Base-by-base conservation (phyloP, 1,140 invertebrate species). In the Temnothorax curvispinosus region DNA sequence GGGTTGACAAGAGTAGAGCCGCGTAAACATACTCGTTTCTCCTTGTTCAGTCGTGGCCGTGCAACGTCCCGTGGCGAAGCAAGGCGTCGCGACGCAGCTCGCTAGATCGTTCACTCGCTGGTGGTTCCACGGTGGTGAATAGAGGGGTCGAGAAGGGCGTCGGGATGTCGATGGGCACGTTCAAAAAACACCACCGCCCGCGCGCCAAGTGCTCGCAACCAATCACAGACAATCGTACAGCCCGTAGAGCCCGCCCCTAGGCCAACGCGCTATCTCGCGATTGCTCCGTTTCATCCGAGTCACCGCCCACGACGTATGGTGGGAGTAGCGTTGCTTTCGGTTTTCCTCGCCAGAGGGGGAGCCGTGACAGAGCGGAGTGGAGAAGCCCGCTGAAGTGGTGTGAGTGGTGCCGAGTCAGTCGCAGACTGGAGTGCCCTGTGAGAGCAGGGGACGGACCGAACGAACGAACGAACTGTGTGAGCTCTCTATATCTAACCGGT, bases 1-100 rank as follows among this genome's bases (percentile, higher is more conserved):
- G 89, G 93, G 92, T 94, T 94, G 94, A 95, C 94, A 95, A 95
- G 94, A 95, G 94, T 95, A 93, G 92, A 95, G 89, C 93, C 94
- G 94, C 94, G 95, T 95, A 95, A 95, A 95, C 95, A 95, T 92
- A 94, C 92, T 95, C 94, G 94, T 95, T 94, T 92, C 93, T 94
- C 93, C 88, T 91, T 90, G 88, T 91, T 90, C 87, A 85, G 75
- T 67, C 71, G 91, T 75, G 81, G 67, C 82, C 86, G 91, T 89
- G 67, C 54, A 69, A 47, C 71, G 65, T 86, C 65, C 69, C 69
- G 50, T 60, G 38, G 54, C 69, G 80, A 50, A 60, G 54, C 69
- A 35, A 58, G 80, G 80, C 56, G 80, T 72, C 80, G 80, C 80
- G 80, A 60, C 80, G 69, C 62, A 52, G 47, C 58, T 65, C 60